These are phyloP conservation scores for Ptiloglossa arizonensis DNA, from an alignment of 1,140 invertebrate genomes.

Conservation along the genomic window DNA sequence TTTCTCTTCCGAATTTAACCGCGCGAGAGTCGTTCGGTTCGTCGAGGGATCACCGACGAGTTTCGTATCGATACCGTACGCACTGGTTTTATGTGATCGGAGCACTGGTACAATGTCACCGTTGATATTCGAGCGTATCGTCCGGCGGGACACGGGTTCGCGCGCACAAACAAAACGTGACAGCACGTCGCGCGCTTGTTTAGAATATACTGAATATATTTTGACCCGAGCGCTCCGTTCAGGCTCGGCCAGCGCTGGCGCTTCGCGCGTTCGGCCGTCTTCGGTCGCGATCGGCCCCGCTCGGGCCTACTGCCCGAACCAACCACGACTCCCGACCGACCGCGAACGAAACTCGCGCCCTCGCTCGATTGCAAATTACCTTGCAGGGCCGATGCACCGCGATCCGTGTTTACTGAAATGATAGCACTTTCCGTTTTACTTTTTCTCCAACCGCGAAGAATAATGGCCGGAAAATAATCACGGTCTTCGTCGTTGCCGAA, in stretches of 20 bases:
- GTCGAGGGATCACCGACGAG: neutral
- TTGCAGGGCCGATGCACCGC: constrained; percentile 41
- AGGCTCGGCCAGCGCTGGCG: constrained; percentile 65
- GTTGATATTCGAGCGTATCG: constrained; percentile 38
- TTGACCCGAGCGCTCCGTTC: constrained; percentile 69
- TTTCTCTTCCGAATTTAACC: constrained; percentile 30
- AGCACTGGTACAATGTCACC: constrained; percentile 35
- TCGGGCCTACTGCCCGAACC: constrained; percentile 49
- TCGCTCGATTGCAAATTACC: constrained; percentile 52
- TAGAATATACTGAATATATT: constrained; percentile 78
- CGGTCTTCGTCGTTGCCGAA: neutral
- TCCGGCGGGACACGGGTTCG: constrained; percentile 50
- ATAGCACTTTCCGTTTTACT: constrained; percentile 3
- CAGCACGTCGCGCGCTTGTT: constrained; percentile 75
- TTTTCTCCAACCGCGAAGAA: no score
- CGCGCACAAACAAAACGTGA: constrained; percentile 64
- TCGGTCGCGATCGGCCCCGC: constrained; percentile 51
- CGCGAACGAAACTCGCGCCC: constrained; percentile 42
- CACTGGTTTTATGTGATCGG: constrained; percentile 16
- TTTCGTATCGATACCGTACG: neutral
- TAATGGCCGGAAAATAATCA: neutral
- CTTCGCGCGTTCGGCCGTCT: constrained; percentile 58
- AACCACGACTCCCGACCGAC: constrained; percentile 40
- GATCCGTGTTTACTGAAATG: constrained; percentile 38
- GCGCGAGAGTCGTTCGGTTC: neutral